phyloP scores from a whole-genome alignment of 2,888 invertebrate species.

The Drosophila suboccidentalis region DNA sequence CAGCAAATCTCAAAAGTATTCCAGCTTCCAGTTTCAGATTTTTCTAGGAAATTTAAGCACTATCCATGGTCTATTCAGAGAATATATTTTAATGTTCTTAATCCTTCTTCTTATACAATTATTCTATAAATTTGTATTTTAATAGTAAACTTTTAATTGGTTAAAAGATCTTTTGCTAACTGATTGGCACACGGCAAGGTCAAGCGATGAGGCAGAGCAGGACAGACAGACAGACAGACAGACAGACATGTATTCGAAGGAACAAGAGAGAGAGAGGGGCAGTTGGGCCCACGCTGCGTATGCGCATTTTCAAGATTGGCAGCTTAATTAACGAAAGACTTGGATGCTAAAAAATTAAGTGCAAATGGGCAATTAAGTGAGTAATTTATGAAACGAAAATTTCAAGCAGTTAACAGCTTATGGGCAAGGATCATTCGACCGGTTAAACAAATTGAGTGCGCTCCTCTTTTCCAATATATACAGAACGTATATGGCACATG shows the following conservation, averaged over 20 bases:
- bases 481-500: background rate
- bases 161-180: conserved; percentile 12
- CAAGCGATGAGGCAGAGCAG: conserved; percentile 17
- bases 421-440: conserved; percentile 59
- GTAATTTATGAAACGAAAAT: conserved; percentile 73
- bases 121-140: background rate
- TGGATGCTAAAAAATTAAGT: conserved; percentile 73
- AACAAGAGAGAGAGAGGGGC: background rate
- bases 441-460: conserved; percentile 68
- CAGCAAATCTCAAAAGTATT: no score
- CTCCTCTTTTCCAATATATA: conserved; percentile 14
- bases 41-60: background rate
- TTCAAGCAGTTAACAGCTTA: conserved; percentile 54
- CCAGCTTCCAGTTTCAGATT: background rate
- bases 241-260: no score
- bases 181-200: conserved; percentile 44
- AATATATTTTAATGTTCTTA: background rate
- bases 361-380: conserved; percentile 78
- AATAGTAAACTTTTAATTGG: conserved; percentile 23
- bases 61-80: background rate
- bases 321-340: conserved; percentile 68
- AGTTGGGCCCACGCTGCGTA: conserved; percentile 70
- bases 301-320: conserved; percentile 58
- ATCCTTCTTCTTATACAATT: background rate
- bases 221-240: background rate